These are phyloP conservation scores for Nasonia oneida DNA, from an alignment of 2,888 invertebrate species.

Conservation along the genomic window DNA sequence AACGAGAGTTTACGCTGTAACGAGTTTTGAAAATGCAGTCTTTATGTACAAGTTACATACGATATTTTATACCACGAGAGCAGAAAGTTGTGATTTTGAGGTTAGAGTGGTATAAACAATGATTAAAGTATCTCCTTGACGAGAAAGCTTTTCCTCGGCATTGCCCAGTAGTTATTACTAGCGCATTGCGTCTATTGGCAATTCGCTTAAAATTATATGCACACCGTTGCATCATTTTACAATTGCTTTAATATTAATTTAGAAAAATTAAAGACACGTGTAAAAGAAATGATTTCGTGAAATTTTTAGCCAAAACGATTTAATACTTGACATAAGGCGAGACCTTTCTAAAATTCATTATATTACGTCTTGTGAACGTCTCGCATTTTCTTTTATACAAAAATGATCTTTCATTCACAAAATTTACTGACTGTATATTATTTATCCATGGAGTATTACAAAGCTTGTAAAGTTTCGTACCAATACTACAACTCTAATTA, in stretches of 20 bases:
- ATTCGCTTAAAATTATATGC: slow-evolving; percentile 29
- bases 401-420: slow-evolving; percentile 34
- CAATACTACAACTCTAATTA: slow-evolving; percentile 1
- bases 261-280: slow-evolving; percentile 18
- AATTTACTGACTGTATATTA: slow-evolving; percentile 41
- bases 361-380: background rate
- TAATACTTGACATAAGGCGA: background rate
- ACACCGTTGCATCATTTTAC: background rate
- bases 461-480: slow-evolving; percentile 24
- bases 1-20: no score
- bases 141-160: slow-evolving; percentile 17
- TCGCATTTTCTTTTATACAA: slow-evolving; percentile 20
- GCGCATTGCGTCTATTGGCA: slow-evolving; percentile 5
- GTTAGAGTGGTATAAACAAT: background rate
- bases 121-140: background rate
- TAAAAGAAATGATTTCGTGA: background rate
- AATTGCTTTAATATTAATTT: slow-evolving; percentile 32
- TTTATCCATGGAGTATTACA: slow-evolving; percentile 45
- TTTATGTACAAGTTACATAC: no score
- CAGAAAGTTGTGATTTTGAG: no score
- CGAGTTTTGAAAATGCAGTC: no score
- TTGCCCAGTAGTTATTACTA: slow-evolving; percentile 16
- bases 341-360: background rate
- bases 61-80: no score
- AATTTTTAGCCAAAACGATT: background rate